Base-by-base conservation (phyloP, 2,888 invertebrate species). In the Ligdia adustata region DNA sequence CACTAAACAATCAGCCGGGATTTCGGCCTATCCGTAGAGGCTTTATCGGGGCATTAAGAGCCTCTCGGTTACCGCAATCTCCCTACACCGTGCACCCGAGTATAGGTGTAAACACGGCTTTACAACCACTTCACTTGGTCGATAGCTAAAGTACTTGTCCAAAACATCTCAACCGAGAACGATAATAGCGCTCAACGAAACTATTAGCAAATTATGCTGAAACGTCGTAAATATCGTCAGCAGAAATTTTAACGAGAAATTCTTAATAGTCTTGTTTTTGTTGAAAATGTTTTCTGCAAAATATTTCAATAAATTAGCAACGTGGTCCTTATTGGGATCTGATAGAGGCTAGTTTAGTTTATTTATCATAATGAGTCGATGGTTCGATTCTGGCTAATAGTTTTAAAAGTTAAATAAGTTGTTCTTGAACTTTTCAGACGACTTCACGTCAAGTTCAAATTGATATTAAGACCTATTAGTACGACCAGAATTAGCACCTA, bases 1-100 rank as follows among this genome's bases (percentile, higher is more conserved):
- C 50, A 40, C 47, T 38, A 47, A 54, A 44, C 54, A 43, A 44
- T 50, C 47, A 34, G 13, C 26, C 16, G 15, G 46, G 40, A 37
- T 53, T 47, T 37, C 39, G 33, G 9, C 13, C 37, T 41, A 43
- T 33, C 42, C 28, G 37, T 47, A 46, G 37, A 43, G 20, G 47
- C 35, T 48, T 45, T 47, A 48, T 32, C 46, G 29, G 9, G 14
- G 31, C 42, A 39, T 43, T 40, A 33, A 43, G 37, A 40, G 50
- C 37, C 41, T 47, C 39, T 42, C 14, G 6, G 32, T 27, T 41
- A 41, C 43, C 34, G 34, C 46, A 49, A 49, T 44, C 32, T 39
- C 14, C 26, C 34, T 26, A 20, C 11, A 7, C 3, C 14, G 20
- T 31, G 18, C 13, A 18, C 13, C 35, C 15, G 7, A 11, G 31